Evolutionary conservation across 2,888 invertebrate species (phyloP), one percentile per base, ranked within the genome.

Genomic region (Torymus tubicola): DNA sequence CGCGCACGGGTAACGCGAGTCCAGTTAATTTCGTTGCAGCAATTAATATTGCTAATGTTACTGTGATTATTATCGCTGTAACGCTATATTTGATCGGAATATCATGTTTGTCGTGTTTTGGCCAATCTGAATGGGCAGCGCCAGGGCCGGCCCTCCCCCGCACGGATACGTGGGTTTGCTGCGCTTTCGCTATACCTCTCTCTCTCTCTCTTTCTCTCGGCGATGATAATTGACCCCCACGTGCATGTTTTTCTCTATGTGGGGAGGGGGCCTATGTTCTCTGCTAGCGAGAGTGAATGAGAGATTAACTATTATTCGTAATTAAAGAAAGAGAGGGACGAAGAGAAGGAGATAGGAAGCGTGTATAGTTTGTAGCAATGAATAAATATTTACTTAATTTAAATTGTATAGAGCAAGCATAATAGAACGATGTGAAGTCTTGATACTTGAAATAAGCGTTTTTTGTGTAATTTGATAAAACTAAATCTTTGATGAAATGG

Each of bases 21-120:
- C 42, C 53, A 5, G 67, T 68, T 61, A 67, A 81, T 76, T 72
- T 68, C 67, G 61, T 52, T 52, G 61, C 12, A 18, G 63, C 61
- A 72, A 77, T 81, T 73, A 72, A 61, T 50, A 72, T 67, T 68
- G 72, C 68, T 61, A 64, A 75, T 80, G 52, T 57, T 18, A 13
- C 31, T 64, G 58, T 65, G 18, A 71, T 68, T 80, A 76, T 76
- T 67, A 67, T 61, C 18, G 65, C 14, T 67, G 58, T 31, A 76
- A 61, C 67, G 53, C 69, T 73, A 64, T 64, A 64, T 69, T 67
- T 76, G 63, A 81, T 73, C 55, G 68, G 50, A 31, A 74, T 70
- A 69, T 64, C 68, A 12, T 60, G 57, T 71, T 76, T 67, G 57
- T 31, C 24, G 61, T 61, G 63, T 76, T 76, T 63, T 68, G n/a